Evolutionary conservation across 1,140 invertebrate species (phyloP), one percentile per base, ranked within the genome.

Genomic region (Ridgeia piscesae): DNA sequence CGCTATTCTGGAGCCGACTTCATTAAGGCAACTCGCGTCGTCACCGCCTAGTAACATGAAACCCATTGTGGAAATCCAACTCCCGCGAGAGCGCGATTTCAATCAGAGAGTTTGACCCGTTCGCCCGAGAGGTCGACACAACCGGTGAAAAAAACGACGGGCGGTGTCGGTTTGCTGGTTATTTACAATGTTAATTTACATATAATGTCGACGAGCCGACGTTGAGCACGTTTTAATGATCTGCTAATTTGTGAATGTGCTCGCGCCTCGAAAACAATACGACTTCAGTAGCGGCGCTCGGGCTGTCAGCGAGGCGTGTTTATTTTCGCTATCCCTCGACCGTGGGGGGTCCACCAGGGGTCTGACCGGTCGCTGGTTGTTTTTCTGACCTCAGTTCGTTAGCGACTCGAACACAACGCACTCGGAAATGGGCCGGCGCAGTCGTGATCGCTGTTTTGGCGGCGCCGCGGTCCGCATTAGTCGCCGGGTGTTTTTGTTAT

Each of bases 31-130:
- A 21, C 58, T 77, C 58, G 58, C 27, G 58, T 77, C 58, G 58
- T 21, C 11, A 77, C 58, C 58, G 58, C 58, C 58, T 21, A 14
- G 17, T 77, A 77, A 77, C 58, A 21, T 21, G 58, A 77, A 77
- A 77, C 58, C 17, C 17, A 77, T 21, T 8, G 58, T 77, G 58
- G 58, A 77, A 77, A 77, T 77, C 58, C 58, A 77, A 77, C 58
- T 77, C 58, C 17, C 58, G 58, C 58, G 58, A 77, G 17, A 77
- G 58, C 58, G 58, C 58, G 58, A 77, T 77, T 77, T 77, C 58
- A 77, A 77, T 77, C 58, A 77, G 58, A 77, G 58, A 77, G 58
- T 77, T 77, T 77, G 58, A 77, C 58, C 58, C 58, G 58, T 77
- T 77, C 58, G 2, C 17, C 58, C 58, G 58, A 4, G 58, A 21